Evolutionary conservation across 53 echinoderm and acorn worm species (phyloP).

Genomic region (Holothuria leucospilota): DNA sequence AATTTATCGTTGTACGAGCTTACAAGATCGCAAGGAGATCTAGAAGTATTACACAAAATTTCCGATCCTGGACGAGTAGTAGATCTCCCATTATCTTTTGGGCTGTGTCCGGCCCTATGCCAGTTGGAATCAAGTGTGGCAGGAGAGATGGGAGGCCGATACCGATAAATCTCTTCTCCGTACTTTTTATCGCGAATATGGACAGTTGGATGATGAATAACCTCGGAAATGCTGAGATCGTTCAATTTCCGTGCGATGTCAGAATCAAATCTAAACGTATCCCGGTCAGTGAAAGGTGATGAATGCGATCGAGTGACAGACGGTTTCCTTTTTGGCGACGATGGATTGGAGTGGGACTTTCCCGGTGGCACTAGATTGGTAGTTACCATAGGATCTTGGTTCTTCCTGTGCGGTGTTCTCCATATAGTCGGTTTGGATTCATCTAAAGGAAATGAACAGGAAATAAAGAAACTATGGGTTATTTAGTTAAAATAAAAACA

Average conservation of each 20-base stretch:
- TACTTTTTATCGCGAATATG: background rate
- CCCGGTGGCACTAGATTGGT: conserved; percentile 24
- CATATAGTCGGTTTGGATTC: conserved; percentile 30
- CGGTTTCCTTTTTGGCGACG: background rate
- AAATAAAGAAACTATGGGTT: background rate
- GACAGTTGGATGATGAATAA: conserved; percentile 33
- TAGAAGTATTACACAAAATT: background rate
- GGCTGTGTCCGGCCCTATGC: background rate
- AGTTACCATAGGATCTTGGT: conserved; percentile 31
- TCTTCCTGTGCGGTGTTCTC: conserved; percentile 3
- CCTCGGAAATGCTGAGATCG: background rate
- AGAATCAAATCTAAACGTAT: background rate
- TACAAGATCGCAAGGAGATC: conserved; percentile 11
- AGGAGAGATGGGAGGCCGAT: background rate
- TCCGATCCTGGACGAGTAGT: background rate
- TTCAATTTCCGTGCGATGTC: background rate
- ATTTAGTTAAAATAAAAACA: background rate
- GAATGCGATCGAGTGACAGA: conserved; percentile 20
- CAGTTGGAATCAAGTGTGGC: background rate
- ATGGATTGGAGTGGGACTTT: conserved; percentile 6
- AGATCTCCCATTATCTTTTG: background rate
- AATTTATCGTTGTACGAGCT: background rate
- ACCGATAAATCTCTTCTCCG: background rate
- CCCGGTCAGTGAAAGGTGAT: conserved; percentile 11
- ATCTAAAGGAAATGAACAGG: background rate